These are phyloP conservation scores for Elephantulus edwardii DNA, from an alignment of 2,113 vertebrate species.

Conservation along the genomic window DNA sequence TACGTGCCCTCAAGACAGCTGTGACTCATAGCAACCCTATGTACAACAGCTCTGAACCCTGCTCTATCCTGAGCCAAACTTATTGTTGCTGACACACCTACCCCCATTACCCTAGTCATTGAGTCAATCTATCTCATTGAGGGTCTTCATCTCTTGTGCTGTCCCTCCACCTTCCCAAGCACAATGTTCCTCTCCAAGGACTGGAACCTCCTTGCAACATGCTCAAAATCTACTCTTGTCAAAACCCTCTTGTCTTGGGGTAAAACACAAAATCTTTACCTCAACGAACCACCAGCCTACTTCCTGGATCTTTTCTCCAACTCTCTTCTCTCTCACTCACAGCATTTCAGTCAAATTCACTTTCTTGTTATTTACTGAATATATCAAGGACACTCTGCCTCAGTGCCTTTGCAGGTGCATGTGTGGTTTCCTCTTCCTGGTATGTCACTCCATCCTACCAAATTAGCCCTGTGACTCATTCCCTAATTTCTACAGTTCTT, in stretches of 20 bases:
- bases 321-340: background rate
- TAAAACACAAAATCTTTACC: background rate
- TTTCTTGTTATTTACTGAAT: background rate
- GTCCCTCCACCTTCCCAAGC: no score
- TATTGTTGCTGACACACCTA: no score
- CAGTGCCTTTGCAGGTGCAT: background rate
- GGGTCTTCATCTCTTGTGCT: no score
- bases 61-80: no score
- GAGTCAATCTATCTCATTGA: no score
- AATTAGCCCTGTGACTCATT: background rate
- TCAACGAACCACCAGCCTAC: background rate
- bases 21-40: no score
- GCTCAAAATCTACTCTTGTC: background rate
- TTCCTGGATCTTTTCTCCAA: background rate
- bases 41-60: no score
- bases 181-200: no score
- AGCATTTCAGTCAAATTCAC: background rate
- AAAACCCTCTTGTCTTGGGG: background rate
- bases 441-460: no score
- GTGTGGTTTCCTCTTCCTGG: background rate
- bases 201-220: no score
- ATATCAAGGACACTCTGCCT: background rate
- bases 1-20: no score
- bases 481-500: background rate
- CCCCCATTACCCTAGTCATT: no score